These are phyloP conservation scores for Platyrinchus mystaceus DNA, from an alignment of 2,797 vertebrate genomes.

Conservation along the genomic window DNA sequence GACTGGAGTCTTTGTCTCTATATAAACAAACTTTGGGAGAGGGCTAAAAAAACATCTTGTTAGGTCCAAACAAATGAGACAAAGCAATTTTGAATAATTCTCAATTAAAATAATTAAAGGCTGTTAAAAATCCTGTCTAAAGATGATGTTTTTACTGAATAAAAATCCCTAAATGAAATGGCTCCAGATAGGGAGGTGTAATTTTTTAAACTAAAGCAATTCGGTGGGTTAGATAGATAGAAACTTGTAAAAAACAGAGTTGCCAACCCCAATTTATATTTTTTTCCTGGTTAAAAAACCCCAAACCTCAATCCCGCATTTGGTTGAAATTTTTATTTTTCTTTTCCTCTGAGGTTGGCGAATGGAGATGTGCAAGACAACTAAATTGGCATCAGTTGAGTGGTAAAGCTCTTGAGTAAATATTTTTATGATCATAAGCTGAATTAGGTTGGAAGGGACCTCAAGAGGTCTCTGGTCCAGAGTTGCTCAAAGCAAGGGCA, in stretches of 20 bases:
- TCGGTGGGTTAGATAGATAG: neutral
- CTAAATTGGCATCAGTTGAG: neutral
- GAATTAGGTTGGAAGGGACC: neutral
- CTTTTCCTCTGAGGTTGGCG: neutral
- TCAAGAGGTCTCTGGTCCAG: neutral
- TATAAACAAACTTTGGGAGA: neutral
- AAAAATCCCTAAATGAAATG: neutral
- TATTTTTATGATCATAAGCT: neutral
- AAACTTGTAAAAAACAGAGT: neutral
- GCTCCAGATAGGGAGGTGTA: neutral
- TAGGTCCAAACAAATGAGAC: neutral
- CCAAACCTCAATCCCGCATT: neutral
- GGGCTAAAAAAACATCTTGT: neutral
- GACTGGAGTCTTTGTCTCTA: neutral
- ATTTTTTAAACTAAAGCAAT: neutral
- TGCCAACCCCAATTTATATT: neutral
- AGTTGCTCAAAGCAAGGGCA: neutral
- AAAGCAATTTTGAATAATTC: constrained; percentile 17
- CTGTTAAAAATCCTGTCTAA: neutral
- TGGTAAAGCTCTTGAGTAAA: neutral
- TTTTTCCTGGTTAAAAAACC: neutral
- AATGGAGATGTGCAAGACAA: neutral
- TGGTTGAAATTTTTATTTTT: neutral
- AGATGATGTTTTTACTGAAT: neutral
- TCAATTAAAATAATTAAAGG: constrained; percentile 34